phyloP scores from a whole-genome alignment of 2,888 invertebrate species.

The Caenorhabditis wallacei region DNA sequence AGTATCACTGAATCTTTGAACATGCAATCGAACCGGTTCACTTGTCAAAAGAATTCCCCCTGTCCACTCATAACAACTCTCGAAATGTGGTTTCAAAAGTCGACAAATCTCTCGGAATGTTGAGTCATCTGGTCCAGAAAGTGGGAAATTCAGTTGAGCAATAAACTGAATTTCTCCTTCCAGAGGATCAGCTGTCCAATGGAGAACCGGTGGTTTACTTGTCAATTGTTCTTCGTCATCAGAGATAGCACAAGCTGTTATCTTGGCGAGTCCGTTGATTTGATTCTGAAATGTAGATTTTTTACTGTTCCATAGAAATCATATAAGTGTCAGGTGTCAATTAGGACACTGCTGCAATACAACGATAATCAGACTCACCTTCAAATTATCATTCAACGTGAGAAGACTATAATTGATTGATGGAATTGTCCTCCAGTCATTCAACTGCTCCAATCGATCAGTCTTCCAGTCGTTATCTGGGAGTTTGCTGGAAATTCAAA shows the following conservation, averaged over 20 bases:
- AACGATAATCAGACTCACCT: too few relatives aligned
- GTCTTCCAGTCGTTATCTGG: constrained; percentile 68
- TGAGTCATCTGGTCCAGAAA: constrained; percentile 68
- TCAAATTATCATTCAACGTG: constrained; percentile 60
- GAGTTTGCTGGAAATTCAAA: constrained; percentile 44
- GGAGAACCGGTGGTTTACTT: constrained; percentile 66
- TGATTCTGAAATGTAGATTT: constrained; percentile 27
- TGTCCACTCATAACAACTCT: constrained; percentile 68
- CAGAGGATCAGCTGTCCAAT: constrained; percentile 70
- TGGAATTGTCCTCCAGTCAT: constrained; percentile 67
- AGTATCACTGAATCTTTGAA: constrained; percentile 65
- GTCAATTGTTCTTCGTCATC: constrained; percentile 49
- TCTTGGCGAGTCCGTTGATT: constrained; percentile 47
- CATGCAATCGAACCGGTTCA: constrained; percentile 69
- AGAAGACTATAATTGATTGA: constrained; percentile 64
- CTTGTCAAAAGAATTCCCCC: constrained; percentile 66
- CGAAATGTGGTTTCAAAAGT: constrained; percentile 58
- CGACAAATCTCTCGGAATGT: constrained; percentile 69
- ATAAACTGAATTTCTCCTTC: constrained; percentile 73
- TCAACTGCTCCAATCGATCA: constrained; percentile 64
- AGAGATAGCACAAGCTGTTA: constrained; percentile 51
- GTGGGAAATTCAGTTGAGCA: constrained; percentile 65
- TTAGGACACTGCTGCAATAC: too few relatives aligned
- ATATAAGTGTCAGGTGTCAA: not conserved
- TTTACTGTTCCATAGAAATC: not conserved